Evolutionary conservation across 2,888 invertebrate species (phyloP).

Genomic region (Chalcosyrphus nemorum): DNA sequence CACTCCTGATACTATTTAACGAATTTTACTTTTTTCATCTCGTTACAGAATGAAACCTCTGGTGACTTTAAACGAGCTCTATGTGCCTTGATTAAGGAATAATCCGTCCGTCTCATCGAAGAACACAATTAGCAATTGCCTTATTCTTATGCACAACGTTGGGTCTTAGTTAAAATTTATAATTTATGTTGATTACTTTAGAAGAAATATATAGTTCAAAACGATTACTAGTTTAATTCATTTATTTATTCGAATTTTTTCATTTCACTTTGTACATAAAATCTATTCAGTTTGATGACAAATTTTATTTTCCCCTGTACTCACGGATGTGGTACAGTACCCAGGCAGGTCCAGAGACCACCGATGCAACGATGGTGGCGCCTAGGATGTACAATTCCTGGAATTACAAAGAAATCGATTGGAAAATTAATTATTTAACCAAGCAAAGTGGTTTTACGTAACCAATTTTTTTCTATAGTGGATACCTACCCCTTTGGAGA

Average conservation of each 20-base stretch:
- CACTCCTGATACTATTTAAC: neutral
- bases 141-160: conserved; percentile 2
- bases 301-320: conserved; percentile 76
- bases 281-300: neutral
- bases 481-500: conserved; percentile 79
- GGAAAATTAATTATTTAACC: neutral
- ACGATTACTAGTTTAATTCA: conserved; percentile 21
- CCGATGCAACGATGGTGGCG: conserved; percentile 49
- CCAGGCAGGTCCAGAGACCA: conserved; percentile 78
- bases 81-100: conserved; percentile 80
- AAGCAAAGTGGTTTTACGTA: conserved; percentile 76
- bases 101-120: neutral
- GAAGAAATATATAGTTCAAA: conserved; percentile 34
- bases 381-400: conserved; percentile 80
- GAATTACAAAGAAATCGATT: conserved; percentile 42
- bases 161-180: conserved; percentile 26
- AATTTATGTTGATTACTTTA: conserved; percentile 14
- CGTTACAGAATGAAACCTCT: conserved; percentile 82
- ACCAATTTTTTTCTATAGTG: conserved; percentile 53
- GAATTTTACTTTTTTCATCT: no score
- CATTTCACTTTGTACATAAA: conserved; percentile 10
- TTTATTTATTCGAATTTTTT: conserved; percentile 52
- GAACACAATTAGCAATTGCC: neutral
- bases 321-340: conserved; percentile 79
- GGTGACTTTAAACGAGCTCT: conserved; percentile 83